Conservation (phyloP, 2,113 vertebrate genomes). For the Malurus elegans region DNA sequence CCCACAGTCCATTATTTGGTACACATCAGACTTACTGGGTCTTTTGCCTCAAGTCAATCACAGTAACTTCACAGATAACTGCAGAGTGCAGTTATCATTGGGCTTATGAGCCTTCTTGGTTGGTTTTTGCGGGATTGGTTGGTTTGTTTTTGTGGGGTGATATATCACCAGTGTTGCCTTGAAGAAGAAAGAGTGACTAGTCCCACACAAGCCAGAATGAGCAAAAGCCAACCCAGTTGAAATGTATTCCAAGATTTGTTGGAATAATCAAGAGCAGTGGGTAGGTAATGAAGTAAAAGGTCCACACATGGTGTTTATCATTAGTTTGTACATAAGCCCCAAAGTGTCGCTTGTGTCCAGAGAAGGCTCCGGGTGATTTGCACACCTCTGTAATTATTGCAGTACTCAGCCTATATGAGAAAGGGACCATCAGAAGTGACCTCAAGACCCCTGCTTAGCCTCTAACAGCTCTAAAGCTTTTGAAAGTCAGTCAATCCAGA, state of each 20-base stretch:
- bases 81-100: not conserved
- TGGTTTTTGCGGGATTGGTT: accelerated
- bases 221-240: not conserved
- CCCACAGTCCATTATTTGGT: not conserved
- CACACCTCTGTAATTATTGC: not conserved
- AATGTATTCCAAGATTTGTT: not conserved
- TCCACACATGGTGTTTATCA: not conserved
- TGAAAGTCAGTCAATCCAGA: slow-evolving; percentile 5
- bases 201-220: accelerated
- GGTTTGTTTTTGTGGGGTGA: not conserved
- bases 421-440: not conserved
- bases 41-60: not conserved
- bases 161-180: not conserved
- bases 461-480: not conserved
- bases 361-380: not conserved
- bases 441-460: not conserved
- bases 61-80: not conserved
- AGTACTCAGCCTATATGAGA: not conserved
- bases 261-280: not conserved
- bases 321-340: not conserved
- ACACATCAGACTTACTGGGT: not conserved
- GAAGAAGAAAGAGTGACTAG: not conserved
- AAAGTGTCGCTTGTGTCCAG: not conserved
- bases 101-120: not conserved
- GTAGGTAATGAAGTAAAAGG: not conserved